Evolutionary conservation across 2,888 invertebrate genomes (phyloP), one percentile per base, ranked within the genome.

Genomic region (Chydorus sphaericus): DNA sequence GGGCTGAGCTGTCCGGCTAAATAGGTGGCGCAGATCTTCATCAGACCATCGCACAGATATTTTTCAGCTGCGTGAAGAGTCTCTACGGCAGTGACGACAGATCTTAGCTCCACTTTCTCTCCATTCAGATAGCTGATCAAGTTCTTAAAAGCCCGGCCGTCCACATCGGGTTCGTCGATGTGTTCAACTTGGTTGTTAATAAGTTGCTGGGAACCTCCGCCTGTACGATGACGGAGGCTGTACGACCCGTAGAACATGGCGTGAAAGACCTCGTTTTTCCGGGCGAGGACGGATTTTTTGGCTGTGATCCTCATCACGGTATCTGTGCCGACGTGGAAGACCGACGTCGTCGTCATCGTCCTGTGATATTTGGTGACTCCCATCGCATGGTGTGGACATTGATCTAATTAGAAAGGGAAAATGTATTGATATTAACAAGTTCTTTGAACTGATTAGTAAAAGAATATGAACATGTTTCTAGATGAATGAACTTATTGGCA

Each of bases 31-130:
- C 85, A 85, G 57, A 79, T 74, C 60, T 78, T 76, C 2, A 81
- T 81, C 53, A 87, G 72, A 20, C 78, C 80, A 6, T 79, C 76
- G 62, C 85, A 82, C 48, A 83, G 72, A 65, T 85, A 82, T 65
- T 82, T 81, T 65, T 84, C 80, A 23, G 85, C 83, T 2, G 82
- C 82, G 60, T 82, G 80, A 28, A 87, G 75, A 0, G 85, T 77
- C 37, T 78, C 76, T 26, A 86, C 73, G 6, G 84, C 83, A 1
- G 81, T 80, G 14, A 72, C 72, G 10, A 80, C 77, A 0, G 80
- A 77, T 61, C 77, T 76, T 49, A 83, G 73, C 52, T 75, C 71
- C 11, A 78, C 75, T 3, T 77, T 75, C 60, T 80, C 78, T 52
- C 77, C 77, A 66, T 82, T 81, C 61, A 82, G 73, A 66, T 77